Percentiles rank a stretch among this genome's conserved stretches.
These are phyloP conservation scores for Stenurella melanura DNA, from an alignment of 2,888 invertebrate genomes.

Conservation along the genomic window DNA sequence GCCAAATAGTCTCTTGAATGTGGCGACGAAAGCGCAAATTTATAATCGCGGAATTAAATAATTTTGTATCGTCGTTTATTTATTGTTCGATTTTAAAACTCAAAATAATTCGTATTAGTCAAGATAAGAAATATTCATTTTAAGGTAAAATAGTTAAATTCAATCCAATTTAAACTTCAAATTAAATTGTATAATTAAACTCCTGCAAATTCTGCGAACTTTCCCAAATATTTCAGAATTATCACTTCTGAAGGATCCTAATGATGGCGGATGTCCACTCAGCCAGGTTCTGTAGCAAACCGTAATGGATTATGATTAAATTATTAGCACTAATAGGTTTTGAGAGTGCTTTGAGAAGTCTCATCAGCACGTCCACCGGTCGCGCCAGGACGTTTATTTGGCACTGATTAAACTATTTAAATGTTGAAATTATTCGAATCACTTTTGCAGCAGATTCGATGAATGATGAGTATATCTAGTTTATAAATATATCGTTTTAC, in stretches of 20 bases:
- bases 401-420: background rate
- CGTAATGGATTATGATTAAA: slow-evolving; percentile 1
- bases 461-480: too few species aligned
- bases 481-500: too few species aligned
- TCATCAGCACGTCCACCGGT: background rate
- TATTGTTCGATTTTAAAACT: too few species aligned
- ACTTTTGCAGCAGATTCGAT: background rate
- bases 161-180: background rate
- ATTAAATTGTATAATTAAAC: background rate
- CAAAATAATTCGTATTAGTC: too few species aligned
- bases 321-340: slow-evolving; percentile 21
- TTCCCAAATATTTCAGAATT: background rate
- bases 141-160: too few species aligned
- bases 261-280: background rate
- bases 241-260: background rate
- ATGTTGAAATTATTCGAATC: background rate
- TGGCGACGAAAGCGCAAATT: too few species aligned
- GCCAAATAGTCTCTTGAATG: too few species aligned
- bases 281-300: background rate
- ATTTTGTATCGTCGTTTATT: too few species aligned
- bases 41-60: too few species aligned
- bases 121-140: too few species aligned
- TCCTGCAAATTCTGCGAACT: background rate
- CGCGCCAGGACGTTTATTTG: slow-evolving; percentile 8
- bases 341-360: slow-evolving; percentile 8